Percentiles rank a stretch among this genome's conserved stretches.
Conservation (phyloP, 1,140 invertebrate genomes). For the Vanessa atalanta region DNA sequence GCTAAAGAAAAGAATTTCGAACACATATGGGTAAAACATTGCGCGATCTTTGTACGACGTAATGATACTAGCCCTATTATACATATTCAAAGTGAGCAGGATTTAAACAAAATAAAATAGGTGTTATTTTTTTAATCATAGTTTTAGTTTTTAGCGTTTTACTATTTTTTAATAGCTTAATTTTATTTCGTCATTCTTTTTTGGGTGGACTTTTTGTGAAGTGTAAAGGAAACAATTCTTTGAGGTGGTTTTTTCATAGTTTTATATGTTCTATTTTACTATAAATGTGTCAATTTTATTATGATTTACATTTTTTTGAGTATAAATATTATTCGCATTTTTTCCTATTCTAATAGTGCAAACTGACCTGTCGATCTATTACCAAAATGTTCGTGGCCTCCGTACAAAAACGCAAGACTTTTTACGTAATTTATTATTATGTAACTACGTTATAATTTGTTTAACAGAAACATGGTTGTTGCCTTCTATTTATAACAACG, state of each 20-base stretch:
- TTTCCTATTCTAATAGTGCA: neutral
- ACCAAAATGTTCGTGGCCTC: constrained; percentile 36
- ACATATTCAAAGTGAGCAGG: constrained; percentile 8
- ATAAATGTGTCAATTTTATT: no score
- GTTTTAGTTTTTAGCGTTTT: constrained; percentile 3
- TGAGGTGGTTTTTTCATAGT: constrained; percentile 8
- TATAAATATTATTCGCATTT: neutral
- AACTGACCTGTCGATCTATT: constrained; percentile 15
- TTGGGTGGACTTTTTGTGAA: neutral
- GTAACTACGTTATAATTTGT: constrained; percentile 4
- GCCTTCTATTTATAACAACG: no score
- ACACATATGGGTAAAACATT: constrained; percentile 33
- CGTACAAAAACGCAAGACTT: constrained; percentile 32
- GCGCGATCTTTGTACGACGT: constrained; percentile 24
- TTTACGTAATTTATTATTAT: constrained; percentile 15
- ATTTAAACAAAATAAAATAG: constrained; percentile 29
- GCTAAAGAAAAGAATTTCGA: constrained; percentile 23
- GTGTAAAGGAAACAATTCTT: constrained; percentile 5
- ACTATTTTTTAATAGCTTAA: constrained; percentile 1
- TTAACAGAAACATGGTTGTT: no score
- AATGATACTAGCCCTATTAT: constrained; percentile 32
- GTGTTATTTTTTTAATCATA: neutral
- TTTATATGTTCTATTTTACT: neutral
- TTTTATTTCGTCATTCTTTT: no score
- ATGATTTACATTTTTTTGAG: no score